A percentile compares a stretch with the other conserved stretches of the same genome.
These are phyloP conservation scores for Helobdella robusta DNA, from an alignment of 2,888 invertebrate genomes.

Conservation along the genomic window DNA sequence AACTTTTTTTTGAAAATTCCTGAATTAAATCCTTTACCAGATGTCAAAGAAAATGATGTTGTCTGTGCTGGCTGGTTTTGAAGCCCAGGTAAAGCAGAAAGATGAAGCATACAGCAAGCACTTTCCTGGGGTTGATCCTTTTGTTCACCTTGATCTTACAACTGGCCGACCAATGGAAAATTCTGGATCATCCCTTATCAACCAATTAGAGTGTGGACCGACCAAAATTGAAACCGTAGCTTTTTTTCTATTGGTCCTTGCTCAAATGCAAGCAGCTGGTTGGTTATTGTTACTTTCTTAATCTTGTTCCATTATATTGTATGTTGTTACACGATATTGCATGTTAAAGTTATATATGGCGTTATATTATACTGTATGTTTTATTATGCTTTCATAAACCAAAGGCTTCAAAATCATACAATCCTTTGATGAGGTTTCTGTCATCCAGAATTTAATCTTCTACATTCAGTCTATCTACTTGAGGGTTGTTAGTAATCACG, in stretches of 20 bases:
- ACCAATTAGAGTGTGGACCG: slow-evolving; percentile 17
- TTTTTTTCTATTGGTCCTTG: slow-evolving; percentile 6
- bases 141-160: slow-evolving; percentile 4
- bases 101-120: slow-evolving; percentile 19
- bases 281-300: too few species aligned
- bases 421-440: not conserved
- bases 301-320: too few species aligned
- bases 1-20: not conserved
- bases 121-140: slow-evolving; percentile 21
- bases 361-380: not conserved
- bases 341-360: not conserved
- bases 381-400: not conserved
- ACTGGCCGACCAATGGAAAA: slow-evolving; percentile 21
- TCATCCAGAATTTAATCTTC: slow-evolving; percentile 15
- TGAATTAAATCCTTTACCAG: not conserved
- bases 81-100: not conserved
- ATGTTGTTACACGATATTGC: too few species aligned
- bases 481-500: slow-evolving; percentile 2
- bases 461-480: slow-evolving; percentile 21
- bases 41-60: slow-evolving; percentile 8
- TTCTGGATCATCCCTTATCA: slow-evolving; percentile 4
- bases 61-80: slow-evolving; percentile 9
- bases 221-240: slow-evolving; percentile 19
- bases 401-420: slow-evolving; percentile 12
- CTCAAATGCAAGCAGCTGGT: slow-evolving; percentile 8